Conservation (phyloP, 1,140 invertebrate genomes). For the Lethocerus indicus region DNA sequence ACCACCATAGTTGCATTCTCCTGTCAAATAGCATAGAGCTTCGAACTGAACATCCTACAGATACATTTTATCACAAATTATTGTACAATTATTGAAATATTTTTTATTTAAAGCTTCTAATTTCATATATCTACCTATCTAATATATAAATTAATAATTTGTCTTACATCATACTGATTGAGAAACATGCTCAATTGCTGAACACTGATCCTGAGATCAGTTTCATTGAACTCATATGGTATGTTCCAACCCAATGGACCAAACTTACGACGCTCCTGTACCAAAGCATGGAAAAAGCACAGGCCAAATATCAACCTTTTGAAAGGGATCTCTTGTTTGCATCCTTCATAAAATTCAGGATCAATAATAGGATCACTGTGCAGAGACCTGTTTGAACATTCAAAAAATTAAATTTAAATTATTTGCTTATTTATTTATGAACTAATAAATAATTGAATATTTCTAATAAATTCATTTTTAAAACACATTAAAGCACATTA, state of each 20-base stretch:
- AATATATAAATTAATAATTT: slow-evolving; percentile 1
- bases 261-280: slow-evolving; percentile 82
- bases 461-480: too few relatives aligned
- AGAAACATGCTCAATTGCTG: slow-evolving; percentile 79
- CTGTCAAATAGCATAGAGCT: slow-evolving; percentile 75
- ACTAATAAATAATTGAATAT: too few relatives aligned
- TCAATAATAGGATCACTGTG: slow-evolving; percentile 75
- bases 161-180: slow-evolving; percentile 53
- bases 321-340: slow-evolving; percentile 55
- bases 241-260: slow-evolving; percentile 92
- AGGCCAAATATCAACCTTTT: slow-evolving; percentile 78
- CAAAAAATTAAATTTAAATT: slow-evolving; percentile 4
- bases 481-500: too few relatives aligned
- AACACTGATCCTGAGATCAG: slow-evolving; percentile 75
- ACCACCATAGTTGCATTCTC: slow-evolving; percentile 94
- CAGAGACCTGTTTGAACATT: slow-evolving; percentile 39
- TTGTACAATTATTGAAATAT: background rate
- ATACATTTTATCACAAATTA: background rate
- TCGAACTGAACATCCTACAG: slow-evolving; percentile 65
- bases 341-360: slow-evolving; percentile 71
- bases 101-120: background rate
- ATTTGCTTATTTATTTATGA: too few relatives aligned
- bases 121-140: background rate
- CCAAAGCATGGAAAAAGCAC: slow-evolving; percentile 87
- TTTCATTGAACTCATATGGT: slow-evolving; percentile 90